Evolutionary conservation across 2,888 invertebrate genomes (phyloP), one percentile per base, ranked within the genome.

Genomic region (Spodoptera littoralis): DNA sequence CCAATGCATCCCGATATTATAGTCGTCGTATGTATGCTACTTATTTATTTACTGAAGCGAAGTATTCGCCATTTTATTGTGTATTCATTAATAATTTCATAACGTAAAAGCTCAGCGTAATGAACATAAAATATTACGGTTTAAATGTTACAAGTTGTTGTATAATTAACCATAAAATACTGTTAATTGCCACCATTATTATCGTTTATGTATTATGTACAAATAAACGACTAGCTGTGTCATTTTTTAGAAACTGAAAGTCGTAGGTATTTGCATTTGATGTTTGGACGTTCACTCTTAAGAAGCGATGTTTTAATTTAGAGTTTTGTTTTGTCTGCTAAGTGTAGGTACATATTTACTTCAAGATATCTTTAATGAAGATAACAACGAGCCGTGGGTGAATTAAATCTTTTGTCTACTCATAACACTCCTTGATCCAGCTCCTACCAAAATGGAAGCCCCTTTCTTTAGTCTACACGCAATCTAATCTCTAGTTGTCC

Each of bases 141-240:
- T 68, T 57, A 68, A 66, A 54, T 24, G 43, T 51, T 44, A 47
- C 18, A 41, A 51, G 41, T 47, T 49, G 30, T 42, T 66, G 44
- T 52, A 55, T 66, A 73, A 58, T 66, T 51, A 73, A 51, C 41
- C 46, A 73, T 73, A 47, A 73, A 69, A 73, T 47, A 58, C 44
- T 18, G 13, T 46, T 54, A 46, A 69, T 54, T 59, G 51, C 47
- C 22, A 11, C 49, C 45, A 43, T 73, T 66, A 58, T 43, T 53
- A 57, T 53, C 12, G 43, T 52, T 70, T 44, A 22, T 48, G 27
- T 36, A 51, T 71, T 68, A 36, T 43, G n/a, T 42, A 65, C 22
- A 62, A 22, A 62, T 54, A 43, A 67, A 41, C 13, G 50, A 13
- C 51, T n/a, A 55, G 55, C 43, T 48, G 36, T 42, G 52, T 45